Evolutionary conservation across 2,113 vertebrate genomes (phyloP), one percentile per base, ranked within the genome.

Genomic region (Serranochromis macrocephalus): DNA sequence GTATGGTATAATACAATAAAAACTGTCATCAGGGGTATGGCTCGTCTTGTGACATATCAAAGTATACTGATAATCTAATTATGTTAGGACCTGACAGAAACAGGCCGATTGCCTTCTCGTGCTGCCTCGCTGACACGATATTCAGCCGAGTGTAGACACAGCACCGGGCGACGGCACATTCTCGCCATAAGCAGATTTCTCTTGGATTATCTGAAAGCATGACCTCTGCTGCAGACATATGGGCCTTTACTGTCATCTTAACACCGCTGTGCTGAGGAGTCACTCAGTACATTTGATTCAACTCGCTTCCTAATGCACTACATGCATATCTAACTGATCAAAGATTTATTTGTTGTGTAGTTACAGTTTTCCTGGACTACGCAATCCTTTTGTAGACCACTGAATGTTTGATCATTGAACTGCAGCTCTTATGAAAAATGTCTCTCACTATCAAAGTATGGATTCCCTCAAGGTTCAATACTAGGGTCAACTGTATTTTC

Each of bases 151-250:
- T 7, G 8, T 8, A 24, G 9, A 73, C 21, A 4, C 8, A 1
- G 26, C 45, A 16, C 9, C 9, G 16, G 80, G 14, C 7, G 80
- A 9, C 10, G 10, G 66, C 68, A 80, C 78, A 40, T 86, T 81
- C 68, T 11, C 19, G 9, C 42, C 9, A 57, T 83, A 14, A 87
- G 36, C 29, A 81, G 81, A 84, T 83, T 87, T 58, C 36, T 83
- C 8, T 19, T 85, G 83, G 63, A 79, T 86, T 33, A 82, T 81
- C 85, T 78, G 4, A 4, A 11, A 47, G 24, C 19, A 1, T 17
- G 85, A 87, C 80, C 85, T 63, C 38, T 33, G 78, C 45, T 40
- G 58, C 66, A 21, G 17, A 81, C 61, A 58, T 47, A 17, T 80
- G 79, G 79, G 26, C 68, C 19, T 66, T 11, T 3, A 0, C 26